phyloP scores from a whole-genome alignment of 1,140 invertebrate genomes.

The Drosophila simulans region DNA sequence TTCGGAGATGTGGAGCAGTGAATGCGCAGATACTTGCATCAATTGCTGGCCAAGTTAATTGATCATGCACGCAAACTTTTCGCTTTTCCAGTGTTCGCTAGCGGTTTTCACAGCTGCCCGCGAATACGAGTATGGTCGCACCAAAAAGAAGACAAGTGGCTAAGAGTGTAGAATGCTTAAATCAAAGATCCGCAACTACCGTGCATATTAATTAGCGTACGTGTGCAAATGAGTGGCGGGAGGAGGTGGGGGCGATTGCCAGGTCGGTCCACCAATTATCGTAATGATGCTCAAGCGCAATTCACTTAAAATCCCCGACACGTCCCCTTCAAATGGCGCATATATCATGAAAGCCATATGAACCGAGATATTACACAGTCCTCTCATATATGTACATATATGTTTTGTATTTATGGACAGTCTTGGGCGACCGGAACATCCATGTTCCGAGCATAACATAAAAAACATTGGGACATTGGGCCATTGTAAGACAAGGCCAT shows the following conservation, averaged over 20 bases:
- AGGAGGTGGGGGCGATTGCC: slow-evolving; percentile 12
- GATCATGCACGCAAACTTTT: slow-evolving; percentile 36
- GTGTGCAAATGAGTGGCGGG: slow-evolving; percentile 7
- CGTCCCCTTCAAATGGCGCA: slow-evolving; percentile 40
- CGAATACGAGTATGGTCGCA: slow-evolving; percentile 47
- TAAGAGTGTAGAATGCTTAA: slow-evolving; percentile 5
- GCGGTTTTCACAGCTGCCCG: slow-evolving; percentile 44
- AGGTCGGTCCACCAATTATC: slow-evolving; percentile 57
- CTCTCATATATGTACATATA: neutral
- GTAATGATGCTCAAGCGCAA: slow-evolving; percentile 52
- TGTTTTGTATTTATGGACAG: slow-evolving; percentile 14
- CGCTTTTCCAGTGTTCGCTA: slow-evolving; percentile 17
- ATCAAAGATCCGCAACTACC: slow-evolving; percentile 42
- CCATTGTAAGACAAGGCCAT: slow-evolving; percentile 24
- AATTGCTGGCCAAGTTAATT: slow-evolving; percentile 50
- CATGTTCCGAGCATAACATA: slow-evolving; percentile 41
- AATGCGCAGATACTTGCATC: slow-evolving; percentile 38
- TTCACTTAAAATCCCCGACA: slow-evolving; percentile 53
- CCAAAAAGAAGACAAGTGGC: slow-evolving; percentile 12
- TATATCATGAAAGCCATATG: too few relatives aligned
- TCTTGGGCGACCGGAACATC: slow-evolving; percentile 47
- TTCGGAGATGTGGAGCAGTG: slow-evolving; percentile 20
- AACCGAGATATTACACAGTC: slow-evolving; percentile 23
- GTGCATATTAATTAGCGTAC: slow-evolving; percentile 73
- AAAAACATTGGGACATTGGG: slow-evolving; percentile 1